Evolutionary conservation across 2,797 vertebrate genomes (phyloP).

Genomic region (Tapera naevia): DNA sequence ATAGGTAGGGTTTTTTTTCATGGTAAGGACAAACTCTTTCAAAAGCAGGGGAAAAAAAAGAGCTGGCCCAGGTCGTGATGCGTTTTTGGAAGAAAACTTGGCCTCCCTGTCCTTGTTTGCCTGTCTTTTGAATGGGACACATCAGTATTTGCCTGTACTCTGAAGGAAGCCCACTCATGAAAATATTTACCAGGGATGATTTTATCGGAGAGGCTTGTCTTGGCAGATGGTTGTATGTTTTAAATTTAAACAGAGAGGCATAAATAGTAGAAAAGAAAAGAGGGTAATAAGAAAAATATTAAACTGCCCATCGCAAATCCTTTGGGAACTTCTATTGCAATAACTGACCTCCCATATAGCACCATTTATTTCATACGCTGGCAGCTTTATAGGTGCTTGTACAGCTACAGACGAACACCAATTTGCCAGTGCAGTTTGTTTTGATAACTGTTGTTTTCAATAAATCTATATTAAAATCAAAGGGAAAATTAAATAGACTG

Average conservation of each 20-base stretch:
- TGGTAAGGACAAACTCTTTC: background rate
- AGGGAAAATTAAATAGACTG: slow-evolving; percentile 83
- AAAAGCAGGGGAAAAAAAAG: background rate
- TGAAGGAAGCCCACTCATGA: slow-evolving; percentile 31
- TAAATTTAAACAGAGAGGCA: slow-evolving; percentile 78
- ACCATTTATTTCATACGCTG: slow-evolving; percentile 80
- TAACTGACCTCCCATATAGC: slow-evolving; percentile 83
- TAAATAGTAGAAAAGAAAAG: slow-evolving; percentile 82
- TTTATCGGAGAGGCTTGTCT: slow-evolving; percentile 50
- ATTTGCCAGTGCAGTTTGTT: slow-evolving; percentile 85
- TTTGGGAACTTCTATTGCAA: slow-evolving; percentile 79
- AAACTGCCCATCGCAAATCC: slow-evolving; percentile 80
- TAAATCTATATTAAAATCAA: slow-evolving; percentile 90
- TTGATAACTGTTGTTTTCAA: slow-evolving; percentile 85
- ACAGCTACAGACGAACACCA: slow-evolving; percentile 83
- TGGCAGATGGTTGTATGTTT: slow-evolving; percentile 73
- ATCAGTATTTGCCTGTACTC: background rate
- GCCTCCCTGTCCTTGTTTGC: background rate
- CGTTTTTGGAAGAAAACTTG: background rate
- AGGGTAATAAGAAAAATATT: slow-evolving; percentile 85
- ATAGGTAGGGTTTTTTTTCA: background rate
- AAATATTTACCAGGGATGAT: slow-evolving; percentile 55
- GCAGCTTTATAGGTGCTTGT: slow-evolving; percentile 87
- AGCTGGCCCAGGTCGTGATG: background rate
- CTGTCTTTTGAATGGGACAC: background rate